Conservation (phyloP, 1,140 invertebrate species). For the Microplitis demolitor region DNA sequence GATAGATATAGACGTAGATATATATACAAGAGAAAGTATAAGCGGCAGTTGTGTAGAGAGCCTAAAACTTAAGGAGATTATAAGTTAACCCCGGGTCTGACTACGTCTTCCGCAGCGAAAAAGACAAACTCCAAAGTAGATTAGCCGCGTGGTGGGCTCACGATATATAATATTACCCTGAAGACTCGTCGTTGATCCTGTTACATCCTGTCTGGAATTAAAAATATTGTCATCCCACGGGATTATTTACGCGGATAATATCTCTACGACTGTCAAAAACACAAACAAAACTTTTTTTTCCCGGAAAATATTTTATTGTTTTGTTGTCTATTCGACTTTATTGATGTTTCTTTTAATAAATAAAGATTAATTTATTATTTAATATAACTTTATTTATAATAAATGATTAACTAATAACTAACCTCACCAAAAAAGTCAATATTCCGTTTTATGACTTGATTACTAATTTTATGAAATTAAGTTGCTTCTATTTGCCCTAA, state of each 20-base stretch:
- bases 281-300: constrained; percentile 42
- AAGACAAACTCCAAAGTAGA: constrained; percentile 46
- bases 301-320: neutral
- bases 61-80: constrained; percentile 56
- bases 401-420: too few relatives aligned
- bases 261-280: constrained; percentile 47
- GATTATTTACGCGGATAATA: constrained; percentile 52
- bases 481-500: too few relatives aligned
- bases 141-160: constrained; percentile 40
- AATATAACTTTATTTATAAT: too few relatives aligned
- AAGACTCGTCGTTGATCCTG: constrained; percentile 47
- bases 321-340: too few relatives aligned
- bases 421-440: too few relatives aligned
- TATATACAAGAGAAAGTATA: neutral
- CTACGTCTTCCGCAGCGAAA: constrained; percentile 15
- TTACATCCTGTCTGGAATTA: constrained; percentile 56
- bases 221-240: constrained; percentile 57
- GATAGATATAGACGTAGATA: too few relatives aligned
- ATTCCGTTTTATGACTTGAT: too few relatives aligned
- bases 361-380: too few relatives aligned
- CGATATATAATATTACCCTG: constrained; percentile 53
- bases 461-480: too few relatives aligned
- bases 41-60: neutral
- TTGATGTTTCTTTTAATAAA: too few relatives aligned
- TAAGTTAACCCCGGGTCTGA: constrained; percentile 47